These are phyloP conservation scores for Pseudois nayaur DNA, from an alignment of 2,113 vertebrate species.

Conservation along the genomic window DNA sequence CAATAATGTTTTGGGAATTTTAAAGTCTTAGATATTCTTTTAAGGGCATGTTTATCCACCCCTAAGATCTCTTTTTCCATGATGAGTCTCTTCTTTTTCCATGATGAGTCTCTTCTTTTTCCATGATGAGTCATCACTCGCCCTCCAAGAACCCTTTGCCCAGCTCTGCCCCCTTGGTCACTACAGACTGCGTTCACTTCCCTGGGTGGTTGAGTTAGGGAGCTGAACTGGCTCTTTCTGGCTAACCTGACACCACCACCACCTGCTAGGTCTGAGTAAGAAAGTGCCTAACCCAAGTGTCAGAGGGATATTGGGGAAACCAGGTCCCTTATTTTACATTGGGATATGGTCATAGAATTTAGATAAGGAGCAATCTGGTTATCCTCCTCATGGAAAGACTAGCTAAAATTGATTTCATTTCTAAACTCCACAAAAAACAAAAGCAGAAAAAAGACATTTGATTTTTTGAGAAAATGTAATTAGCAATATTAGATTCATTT, in stretches of 20 bases:
- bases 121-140: background rate
- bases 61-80: background rate
- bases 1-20: background rate
- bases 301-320: background rate
- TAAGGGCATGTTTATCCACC: background rate
- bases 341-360: background rate
- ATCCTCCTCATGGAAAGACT: background rate
- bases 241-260: background rate
- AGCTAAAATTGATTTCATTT: background rate
- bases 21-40: background rate
- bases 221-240: background rate
- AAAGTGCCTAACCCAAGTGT: background rate
- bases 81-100: no score
- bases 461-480: background rate
- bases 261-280: background rate
- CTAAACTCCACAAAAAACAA: slow-evolving; percentile 12
- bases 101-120: background rate
- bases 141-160: background rate
- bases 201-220: background rate
- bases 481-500: background rate
- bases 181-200: background rate
- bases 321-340: background rate
- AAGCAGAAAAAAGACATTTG: background rate
- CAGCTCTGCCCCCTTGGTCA: background rate
- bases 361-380: background rate